phyloP scores from a whole-genome alignment of 2,888 invertebrate species.

The Sepioteuthis lessoniana region DNA sequence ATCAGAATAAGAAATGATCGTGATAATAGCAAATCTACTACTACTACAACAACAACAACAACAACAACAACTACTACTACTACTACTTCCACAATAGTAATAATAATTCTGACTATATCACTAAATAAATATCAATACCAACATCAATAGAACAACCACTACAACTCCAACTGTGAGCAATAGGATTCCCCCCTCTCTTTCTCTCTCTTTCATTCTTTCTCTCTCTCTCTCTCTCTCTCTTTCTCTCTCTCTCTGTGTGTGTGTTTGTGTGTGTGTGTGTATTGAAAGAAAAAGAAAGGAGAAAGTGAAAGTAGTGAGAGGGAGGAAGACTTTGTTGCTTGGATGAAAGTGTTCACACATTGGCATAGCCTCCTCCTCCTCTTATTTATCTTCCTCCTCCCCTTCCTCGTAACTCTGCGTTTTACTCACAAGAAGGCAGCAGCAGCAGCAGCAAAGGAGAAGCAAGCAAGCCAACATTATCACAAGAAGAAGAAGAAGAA shows the following conservation, averaged over 20 bases:
- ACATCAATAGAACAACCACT: neutral
- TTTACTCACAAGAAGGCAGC: slow-evolving; percentile 37
- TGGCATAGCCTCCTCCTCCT: neutral
- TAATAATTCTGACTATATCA: neutral
- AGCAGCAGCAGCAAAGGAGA: neutral
- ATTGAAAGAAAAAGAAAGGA: neutral
- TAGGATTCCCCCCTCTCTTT: neutral
- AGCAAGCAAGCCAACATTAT: neutral
- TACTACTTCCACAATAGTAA: no score
- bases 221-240: neutral
- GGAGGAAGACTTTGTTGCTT: neutral
- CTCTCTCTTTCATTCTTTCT: neutral
- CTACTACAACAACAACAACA: no score
- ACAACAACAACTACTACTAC: no score
- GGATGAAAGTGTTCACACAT: slow-evolving; percentile 24
- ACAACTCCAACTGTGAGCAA: neutral
- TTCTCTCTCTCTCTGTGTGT: neutral
- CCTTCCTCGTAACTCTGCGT: neutral
- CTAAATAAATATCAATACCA: slow-evolving; percentile 1
- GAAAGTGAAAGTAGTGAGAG: neutral
- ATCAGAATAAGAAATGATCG: no score
- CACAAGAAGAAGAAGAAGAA: neutral
- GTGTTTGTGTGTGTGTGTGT: neutral
- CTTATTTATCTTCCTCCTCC: neutral
- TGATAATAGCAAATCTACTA: no score